These are phyloP conservation scores for Ephialtes manifestator DNA, from an alignment of 2,888 invertebrate species.

Conservation along the genomic window DNA sequence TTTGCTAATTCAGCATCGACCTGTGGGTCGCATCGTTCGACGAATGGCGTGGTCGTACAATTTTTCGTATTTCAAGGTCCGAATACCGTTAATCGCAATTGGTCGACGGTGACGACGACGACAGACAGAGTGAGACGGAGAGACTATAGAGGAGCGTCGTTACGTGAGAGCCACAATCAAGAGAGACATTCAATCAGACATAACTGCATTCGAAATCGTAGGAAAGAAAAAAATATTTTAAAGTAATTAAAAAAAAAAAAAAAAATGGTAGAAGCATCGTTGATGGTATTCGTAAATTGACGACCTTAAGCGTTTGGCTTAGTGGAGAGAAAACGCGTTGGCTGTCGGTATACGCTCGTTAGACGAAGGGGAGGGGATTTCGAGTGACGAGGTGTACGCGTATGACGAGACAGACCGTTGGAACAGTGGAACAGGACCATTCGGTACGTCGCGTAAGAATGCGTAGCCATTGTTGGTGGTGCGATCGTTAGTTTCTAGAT, in stretches of 20 bases:
- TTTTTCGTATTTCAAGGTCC: slow-evolving; percentile 61
- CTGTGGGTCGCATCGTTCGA: slow-evolving; percentile 9
- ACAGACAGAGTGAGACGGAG: slow-evolving; percentile 34
- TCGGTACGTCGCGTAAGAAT: slow-evolving; percentile 84
- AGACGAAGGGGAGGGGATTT: not conserved
- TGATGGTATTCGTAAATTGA: not conserved
- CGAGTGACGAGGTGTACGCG: slow-evolving; percentile 6
- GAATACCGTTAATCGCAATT: slow-evolving; percentile 62
- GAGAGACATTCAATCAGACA: not conserved
- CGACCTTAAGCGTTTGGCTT: not conserved
- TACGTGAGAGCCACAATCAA: no score
- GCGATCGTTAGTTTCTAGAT: slow-evolving; percentile 85
- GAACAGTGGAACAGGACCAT: slow-evolving; percentile 83
- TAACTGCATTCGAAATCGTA: not conserved
- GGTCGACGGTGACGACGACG: slow-evolving; percentile 55
- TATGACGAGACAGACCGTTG: slow-evolving; percentile 57
- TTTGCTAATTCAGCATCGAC: slow-evolving; percentile 11
- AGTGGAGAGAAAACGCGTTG: not conserved
- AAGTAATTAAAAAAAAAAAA: not conserved
- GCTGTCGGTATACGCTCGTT: not conserved
- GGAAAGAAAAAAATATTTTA: no score
- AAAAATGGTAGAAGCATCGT: slow-evolving; percentile 19
- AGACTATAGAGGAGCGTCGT: slow-evolving; percentile 18
- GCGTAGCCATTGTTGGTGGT: slow-evolving; percentile 86
- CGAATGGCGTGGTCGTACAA: slow-evolving; percentile 20